These are phyloP conservation scores for Dendrophyllia cribrosa DNA, from an alignment of 64 coral and sea anemone species.

Conservation along the genomic window DNA sequence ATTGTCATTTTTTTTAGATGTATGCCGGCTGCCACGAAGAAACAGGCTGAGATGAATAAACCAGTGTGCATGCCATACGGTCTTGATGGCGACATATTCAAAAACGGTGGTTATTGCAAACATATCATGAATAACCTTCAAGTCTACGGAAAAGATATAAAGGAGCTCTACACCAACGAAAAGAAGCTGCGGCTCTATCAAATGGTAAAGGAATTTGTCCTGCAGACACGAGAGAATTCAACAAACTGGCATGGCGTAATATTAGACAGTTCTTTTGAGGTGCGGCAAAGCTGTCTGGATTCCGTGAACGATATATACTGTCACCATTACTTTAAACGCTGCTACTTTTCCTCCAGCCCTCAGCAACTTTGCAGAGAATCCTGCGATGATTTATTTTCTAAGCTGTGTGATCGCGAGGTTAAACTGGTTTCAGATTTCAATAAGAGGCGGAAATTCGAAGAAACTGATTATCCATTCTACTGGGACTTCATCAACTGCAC, in stretches of 20 bases:
- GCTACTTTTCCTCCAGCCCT: neutral
- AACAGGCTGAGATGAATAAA: no score
- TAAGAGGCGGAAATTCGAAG: no score
- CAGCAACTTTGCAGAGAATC: slow-evolving; percentile 3
- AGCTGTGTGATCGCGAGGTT: slow-evolving; percentile 1
- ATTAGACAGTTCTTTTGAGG: neutral
- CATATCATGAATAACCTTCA: no score
- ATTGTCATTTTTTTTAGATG: no score
- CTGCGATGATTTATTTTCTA: neutral
- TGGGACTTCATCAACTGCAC: slow-evolving; percentile 27
- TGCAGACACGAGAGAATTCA: neutral
- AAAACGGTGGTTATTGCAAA: no score
- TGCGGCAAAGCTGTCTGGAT: slow-evolving; percentile 13
- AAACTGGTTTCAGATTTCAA: neutral
- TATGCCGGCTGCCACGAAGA: no score
- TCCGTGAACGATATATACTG: slow-evolving; percentile 15
- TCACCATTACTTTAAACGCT: slow-evolving; percentile 25
- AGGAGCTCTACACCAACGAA: no score
- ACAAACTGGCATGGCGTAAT: neutral
- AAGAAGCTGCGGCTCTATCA: no score
- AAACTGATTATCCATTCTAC: neutral
- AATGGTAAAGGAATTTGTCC: neutral
- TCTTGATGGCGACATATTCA: no score
- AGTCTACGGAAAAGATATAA: no score
- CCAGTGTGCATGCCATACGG: no score